Base-by-base conservation (phyloP, 2,113 vertebrate genomes). In the Anhinga rufa region DNA sequence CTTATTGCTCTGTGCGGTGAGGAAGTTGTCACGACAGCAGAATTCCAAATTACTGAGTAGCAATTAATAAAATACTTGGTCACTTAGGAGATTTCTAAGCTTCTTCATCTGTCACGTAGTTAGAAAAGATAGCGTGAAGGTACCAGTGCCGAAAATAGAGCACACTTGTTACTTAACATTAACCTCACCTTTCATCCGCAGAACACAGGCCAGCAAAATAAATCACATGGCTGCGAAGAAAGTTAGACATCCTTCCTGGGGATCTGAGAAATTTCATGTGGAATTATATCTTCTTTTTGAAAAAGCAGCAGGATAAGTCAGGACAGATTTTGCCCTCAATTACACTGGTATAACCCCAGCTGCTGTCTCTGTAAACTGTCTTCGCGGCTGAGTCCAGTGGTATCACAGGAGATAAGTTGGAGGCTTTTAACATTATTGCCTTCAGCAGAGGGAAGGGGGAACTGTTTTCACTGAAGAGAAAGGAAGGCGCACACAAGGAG, bases 301-400 rank as follows among this genome's bases (percentile, higher is more conserved):
- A 79, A 66, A 86, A 71, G 83, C 83, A 22, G 57, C 18, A 20
- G 77, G 86, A 26, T 64, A 7, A 31, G 90, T 74, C 92, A 92
- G 88, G 93, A 31, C 52, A 65, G 77, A 84, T 94, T 96, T 79
- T 91, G 92, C 95, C 95, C 93, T 93, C 92, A 95, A 83, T 95
- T 93, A 92, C 92, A 26, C 76, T 58, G 4, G 28, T 64, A 54
- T 86, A 92, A 92, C 93, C 88, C 78, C 84, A 42, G 7, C 64
- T 78, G 95, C 90, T 74, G 51, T 64, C 86, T 88, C 83, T 91
- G 64, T 77, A 64, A 78, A 86, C 80, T 38, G 44, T 34, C 89
- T 72, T 57, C 34, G 4, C 61, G 92, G 85, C 49, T 36, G 61
- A 69, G 86, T 25, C 87, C 36, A 24, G 88, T 20, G 82, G 87